Conservation (phyloP, 2,113 vertebrate genomes). For the Geothlypis trichas region DNA sequence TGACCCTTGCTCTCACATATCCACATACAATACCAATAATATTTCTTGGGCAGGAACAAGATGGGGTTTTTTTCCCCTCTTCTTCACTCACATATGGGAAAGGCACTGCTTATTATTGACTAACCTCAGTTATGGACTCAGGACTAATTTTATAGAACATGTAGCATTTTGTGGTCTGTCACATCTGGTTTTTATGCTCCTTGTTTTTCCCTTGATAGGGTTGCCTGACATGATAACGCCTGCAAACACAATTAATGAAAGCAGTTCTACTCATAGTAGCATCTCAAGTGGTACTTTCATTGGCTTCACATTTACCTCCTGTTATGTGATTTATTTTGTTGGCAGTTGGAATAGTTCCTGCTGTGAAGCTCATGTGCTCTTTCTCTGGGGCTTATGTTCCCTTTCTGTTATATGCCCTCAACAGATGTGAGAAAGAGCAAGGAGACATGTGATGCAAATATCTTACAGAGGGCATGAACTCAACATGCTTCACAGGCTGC, state of each 20-base stretch:
- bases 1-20: conserved; percentile 38
- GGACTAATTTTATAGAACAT: neutral
- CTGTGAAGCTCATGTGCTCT: neutral
- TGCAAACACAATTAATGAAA: neutral
- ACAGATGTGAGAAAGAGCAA: conserved; percentile 2
- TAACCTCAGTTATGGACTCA: neutral
- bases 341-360: neutral
- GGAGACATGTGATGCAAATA: neutral
- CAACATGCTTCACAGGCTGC: neutral
- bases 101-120: neutral
- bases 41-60: conserved; percentile 25
- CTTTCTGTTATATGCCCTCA: neutral
- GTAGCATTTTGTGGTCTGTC: neutral
- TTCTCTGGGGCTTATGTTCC: neutral
- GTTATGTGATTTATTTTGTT: neutral
- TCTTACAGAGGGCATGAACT: neutral
- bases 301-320: neutral
- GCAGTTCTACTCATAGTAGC: neutral
- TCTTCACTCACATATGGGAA: neutral
- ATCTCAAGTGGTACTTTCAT: neutral
- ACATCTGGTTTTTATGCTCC: neutral
- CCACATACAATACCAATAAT: neutral
- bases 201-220: neutral
- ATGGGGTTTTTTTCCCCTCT: neutral
- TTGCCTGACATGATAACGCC: neutral